Evolutionary conservation across 2,113 vertebrate genomes (phyloP).

Genomic region (human (Homo sapiens)): DNA sequence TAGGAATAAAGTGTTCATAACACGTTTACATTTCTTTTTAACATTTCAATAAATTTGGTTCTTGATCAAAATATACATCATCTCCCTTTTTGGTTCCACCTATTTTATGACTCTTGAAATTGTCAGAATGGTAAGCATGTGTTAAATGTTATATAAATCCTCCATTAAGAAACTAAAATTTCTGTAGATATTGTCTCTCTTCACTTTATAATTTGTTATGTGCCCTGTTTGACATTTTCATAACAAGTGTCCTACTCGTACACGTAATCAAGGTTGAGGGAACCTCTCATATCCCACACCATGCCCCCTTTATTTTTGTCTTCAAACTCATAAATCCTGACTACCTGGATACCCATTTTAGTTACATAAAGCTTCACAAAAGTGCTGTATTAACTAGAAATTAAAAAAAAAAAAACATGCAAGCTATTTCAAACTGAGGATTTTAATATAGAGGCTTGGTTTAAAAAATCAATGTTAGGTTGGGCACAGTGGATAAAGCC

Average conservation of each 20-base stretch:
- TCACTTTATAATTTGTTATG: fast-evolving
- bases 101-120: background rate
- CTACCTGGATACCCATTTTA: background rate
- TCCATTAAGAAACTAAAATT: background rate
- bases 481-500: too few relatives aligned
- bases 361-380: fast-evolving
- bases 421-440: background rate
- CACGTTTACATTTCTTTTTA: background rate
- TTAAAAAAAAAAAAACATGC: background rate
- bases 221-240: background rate
- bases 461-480: background rate
- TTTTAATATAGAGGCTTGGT: background rate
- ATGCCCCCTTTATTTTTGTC: background rate
- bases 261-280: background rate
- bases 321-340: background rate
- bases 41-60: fast-evolving
- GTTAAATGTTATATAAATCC: background rate
- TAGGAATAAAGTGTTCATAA: background rate
- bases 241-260: background rate
- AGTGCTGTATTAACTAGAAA: background rate
- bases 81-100: too few relatives aligned
- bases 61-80: background rate
- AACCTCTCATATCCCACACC: background rate
- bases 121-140: background rate
- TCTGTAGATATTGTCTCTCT: too few relatives aligned